Conservation (phyloP, 2,113 vertebrate genomes). For the Haemorhous mexicanus region DNA sequence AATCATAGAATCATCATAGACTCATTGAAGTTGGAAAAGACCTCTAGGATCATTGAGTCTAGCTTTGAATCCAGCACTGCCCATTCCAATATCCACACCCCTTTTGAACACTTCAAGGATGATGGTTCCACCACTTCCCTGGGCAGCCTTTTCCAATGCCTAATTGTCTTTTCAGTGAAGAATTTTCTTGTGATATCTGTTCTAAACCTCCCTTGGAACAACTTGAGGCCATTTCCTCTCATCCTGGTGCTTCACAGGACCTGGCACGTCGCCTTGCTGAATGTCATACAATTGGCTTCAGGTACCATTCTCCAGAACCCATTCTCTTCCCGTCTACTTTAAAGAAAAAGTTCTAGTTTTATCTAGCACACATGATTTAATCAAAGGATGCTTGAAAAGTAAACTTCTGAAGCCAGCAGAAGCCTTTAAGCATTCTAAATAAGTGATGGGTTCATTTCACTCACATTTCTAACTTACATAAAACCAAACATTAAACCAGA, state of each 20-base stretch:
- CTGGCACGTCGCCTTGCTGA: fast-evolving
- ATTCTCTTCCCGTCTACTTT: neutral
- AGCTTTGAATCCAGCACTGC: neutral
- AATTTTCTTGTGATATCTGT: neutral
- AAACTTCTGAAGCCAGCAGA: neutral
- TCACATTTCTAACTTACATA: neutral
- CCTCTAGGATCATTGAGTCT: neutral
- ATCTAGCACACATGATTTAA: neutral
- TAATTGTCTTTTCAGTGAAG: neutral
- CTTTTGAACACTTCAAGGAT: neutral
- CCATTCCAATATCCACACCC: neutral
- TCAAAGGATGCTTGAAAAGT: neutral
- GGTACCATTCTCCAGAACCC: neutral
- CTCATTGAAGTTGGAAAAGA: neutral
- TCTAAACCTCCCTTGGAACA: neutral
- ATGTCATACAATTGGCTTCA: neutral
- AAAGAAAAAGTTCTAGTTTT: neutral
- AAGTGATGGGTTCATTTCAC: neutral
- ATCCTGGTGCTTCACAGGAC: neutral
- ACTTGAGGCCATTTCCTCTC: neutral
- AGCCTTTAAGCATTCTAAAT: neutral
- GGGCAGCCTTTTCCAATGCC: neutral
- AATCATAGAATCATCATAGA: too few species aligned
- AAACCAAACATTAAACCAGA: neutral
- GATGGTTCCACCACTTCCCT: neutral